Evolutionary conservation across 2,797 vertebrate species (phyloP).

Genomic region (Epinephelus malabaricus): DNA sequence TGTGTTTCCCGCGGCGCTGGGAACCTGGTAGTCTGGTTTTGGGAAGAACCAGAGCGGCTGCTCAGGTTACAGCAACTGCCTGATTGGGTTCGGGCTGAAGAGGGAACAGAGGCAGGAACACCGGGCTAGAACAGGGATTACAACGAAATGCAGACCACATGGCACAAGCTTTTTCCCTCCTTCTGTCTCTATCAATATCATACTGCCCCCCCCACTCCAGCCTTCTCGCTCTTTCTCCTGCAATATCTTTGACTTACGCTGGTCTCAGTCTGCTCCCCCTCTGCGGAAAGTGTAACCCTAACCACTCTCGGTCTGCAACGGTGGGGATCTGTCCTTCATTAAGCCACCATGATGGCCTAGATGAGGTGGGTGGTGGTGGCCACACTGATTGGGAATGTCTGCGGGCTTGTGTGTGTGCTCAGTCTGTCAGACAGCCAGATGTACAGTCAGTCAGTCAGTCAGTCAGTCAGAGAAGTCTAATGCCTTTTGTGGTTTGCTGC

Average conservation of each 20-base stretch:
- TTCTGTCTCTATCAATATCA: slow-evolving; percentile 76
- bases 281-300: slow-evolving; percentile 61
- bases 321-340: slow-evolving; percentile 79
- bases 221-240: slow-evolving; percentile 48
- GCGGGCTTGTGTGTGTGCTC: slow-evolving; percentile 20
- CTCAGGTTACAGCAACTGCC: slow-evolving; percentile 59
- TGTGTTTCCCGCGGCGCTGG: slow-evolving; percentile 38
- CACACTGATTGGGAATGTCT: slow-evolving; percentile 67
- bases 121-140: slow-evolving; percentile 74
- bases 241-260: slow-evolving; percentile 61
- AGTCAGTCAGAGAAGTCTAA: slow-evolving; percentile 56
- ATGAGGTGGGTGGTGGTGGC: slow-evolving; percentile 66
- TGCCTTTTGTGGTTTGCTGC: slow-evolving; percentile 66
- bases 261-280: slow-evolving; percentile 42
- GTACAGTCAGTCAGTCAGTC: slow-evolving; percentile 37
- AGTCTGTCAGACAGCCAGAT: slow-evolving; percentile 50
- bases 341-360: slow-evolving; percentile 71
- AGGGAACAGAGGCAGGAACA: slow-evolving; percentile 68
- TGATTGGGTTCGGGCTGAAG: slow-evolving; percentile 60
- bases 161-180: slow-evolving; percentile 70
- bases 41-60: slow-evolving; percentile 39
- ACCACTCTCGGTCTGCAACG: slow-evolving; percentile 45
- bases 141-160: slow-evolving; percentile 82
- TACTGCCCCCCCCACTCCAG: slow-evolving; percentile 16
- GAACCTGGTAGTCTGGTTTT: slow-evolving; percentile 42